Evolutionary conservation across 2,797 vertebrate species (phyloP).

Genomic region (Fringilla coelebs): DNA sequence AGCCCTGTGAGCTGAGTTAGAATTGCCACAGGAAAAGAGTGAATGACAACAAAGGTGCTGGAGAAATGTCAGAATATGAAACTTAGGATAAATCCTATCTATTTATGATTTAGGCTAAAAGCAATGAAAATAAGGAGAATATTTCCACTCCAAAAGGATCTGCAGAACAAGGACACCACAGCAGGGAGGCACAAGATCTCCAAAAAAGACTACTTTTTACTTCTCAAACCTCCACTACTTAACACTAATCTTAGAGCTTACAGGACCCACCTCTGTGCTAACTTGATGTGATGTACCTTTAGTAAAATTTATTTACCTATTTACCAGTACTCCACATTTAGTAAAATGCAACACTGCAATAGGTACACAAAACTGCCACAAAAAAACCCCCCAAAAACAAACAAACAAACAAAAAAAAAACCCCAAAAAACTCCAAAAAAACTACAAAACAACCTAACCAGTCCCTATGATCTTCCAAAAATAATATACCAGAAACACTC

Average conservation of each 20-base stretch:
- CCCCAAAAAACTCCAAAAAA: background rate
- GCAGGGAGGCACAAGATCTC: background rate
- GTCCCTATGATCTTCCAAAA: slow-evolving; percentile 46
- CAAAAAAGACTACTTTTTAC: background rate
- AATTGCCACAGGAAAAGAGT: background rate
- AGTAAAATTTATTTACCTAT: background rate
- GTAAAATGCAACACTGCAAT: background rate
- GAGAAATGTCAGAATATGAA: background rate
- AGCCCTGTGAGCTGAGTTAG: background rate
- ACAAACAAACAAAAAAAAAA: background rate
- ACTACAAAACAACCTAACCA: background rate
- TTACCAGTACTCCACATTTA: background rate
- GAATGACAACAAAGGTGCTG: background rate
- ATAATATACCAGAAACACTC: slow-evolving; percentile 62
- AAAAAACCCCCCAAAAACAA: background rate
- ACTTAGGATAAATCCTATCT: background rate
- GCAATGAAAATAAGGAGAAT: background rate
- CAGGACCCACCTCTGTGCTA: background rate
- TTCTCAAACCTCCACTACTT: background rate
- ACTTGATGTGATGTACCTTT: background rate
- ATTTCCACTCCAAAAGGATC: background rate
- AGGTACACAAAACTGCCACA: background rate
- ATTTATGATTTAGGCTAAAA: background rate
- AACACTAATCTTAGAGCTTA: background rate
- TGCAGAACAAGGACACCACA: background rate